Evolutionary conservation across 2,888 invertebrate species (phyloP).

Genomic region (Ophonus ardosiacus): DNA sequence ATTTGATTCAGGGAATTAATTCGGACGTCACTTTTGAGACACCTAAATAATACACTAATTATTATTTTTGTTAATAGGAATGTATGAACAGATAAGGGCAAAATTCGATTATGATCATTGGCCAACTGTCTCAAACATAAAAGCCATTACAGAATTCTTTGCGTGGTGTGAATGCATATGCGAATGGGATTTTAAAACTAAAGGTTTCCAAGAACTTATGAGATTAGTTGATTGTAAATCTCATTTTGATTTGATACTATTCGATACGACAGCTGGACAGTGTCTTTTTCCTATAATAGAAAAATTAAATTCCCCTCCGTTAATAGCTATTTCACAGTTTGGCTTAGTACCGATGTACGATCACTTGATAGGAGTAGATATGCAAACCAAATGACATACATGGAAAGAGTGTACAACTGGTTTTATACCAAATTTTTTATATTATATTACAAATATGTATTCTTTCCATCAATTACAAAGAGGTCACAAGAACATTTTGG

Average conservation of each 20-base stretch:
- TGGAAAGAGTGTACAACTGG: conserved; percentile 41
- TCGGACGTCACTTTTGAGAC: too few relatives aligned
- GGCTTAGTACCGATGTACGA: neutral
- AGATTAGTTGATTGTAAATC: neutral
- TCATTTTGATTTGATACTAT: too few relatives aligned
- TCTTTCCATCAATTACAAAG: too few relatives aligned
- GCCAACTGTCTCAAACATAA: neutral
- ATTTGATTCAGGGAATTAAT: too few relatives aligned
- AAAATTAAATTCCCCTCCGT: too few relatives aligned
- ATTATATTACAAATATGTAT: too few relatives aligned
- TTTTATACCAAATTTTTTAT: conserved; percentile 10
- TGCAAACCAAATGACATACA: conserved; percentile 57
- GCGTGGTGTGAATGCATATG: neutral
- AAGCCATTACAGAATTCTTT: neutral
- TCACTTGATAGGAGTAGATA: conserved; percentile 1
- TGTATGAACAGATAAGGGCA: neutral
- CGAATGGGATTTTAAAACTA: conserved; percentile 14
- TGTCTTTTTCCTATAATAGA: too few relatives aligned
- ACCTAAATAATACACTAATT: too few relatives aligned
- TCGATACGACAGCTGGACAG: too few relatives aligned
- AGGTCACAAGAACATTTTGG: too few relatives aligned
- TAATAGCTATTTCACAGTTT: conserved; percentile 29
- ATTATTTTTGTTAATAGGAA: too few relatives aligned
- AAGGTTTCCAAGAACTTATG: conserved; percentile 15
- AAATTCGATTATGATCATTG: neutral